Evolutionary conservation across 2,797 vertebrate species (phyloP), one percentile per base, ranked within the genome.

Genomic region (Sphenodon punctatus): DNA sequence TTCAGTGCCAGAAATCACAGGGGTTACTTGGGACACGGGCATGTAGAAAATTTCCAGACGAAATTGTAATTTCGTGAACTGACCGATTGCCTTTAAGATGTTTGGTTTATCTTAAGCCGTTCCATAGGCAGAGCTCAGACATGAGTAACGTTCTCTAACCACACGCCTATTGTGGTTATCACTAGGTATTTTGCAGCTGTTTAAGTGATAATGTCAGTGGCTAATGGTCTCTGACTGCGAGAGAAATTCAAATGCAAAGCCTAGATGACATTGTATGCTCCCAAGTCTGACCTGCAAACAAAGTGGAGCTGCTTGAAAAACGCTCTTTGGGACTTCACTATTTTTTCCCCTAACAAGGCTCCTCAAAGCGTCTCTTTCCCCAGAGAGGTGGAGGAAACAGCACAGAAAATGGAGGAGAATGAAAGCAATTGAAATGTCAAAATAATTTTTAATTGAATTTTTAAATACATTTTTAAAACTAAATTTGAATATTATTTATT

Each of bases 161-260:
- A 72, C 55, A 10, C 15, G 56, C 41, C 1, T 27, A n/a, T 55
- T 79, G 67, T 12, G 38, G 49, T 69, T 85, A 56, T 56, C 30
- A 58, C 39, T 83, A 79, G 71, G 71, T 79, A 90, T 68, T 92
- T 91, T 65, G 74, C 85, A 51, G 73, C 81, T 83, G 61, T 30
- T 91, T 90, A 89, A 73, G 68, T 32, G 78, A 30, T 85, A 72
- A 42, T 85, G n/a, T 53, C 67, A 27, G 53, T 38, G 84, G 67
- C 70, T 72, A 81, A 67, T 55, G 34, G 61, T 39, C 65, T 67
- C 67, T 70, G 60, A 68, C 70, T 83, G 70, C 45, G 75, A 70
- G 65, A 65, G 76, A 85, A 86, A 66, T 42, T 32, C 55, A 66
- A 68, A 59, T 83, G 49, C 71, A 71, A 72, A 79, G 51, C 43